Evolutionary conservation across 1,140 invertebrate genomes (phyloP).

Genomic region (Drosophila kanapiae): DNA sequence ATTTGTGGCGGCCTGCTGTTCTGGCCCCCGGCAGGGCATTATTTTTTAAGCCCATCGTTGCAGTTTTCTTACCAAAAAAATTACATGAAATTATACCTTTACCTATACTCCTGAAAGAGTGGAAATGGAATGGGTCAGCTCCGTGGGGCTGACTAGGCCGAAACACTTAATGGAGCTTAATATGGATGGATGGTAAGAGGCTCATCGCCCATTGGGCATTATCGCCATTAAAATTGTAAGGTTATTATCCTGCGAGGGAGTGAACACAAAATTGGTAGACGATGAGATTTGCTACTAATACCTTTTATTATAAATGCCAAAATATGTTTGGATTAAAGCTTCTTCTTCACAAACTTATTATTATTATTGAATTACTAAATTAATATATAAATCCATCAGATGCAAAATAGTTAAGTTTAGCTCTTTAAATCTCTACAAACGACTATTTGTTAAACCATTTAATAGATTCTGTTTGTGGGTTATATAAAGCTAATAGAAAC

Average conservation of each 20-base stretch:
- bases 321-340: not conserved
- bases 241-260: too few relatives aligned
- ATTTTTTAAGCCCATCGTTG: conserved; percentile 31
- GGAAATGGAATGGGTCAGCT: conserved; percentile 49
- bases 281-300: not conserved
- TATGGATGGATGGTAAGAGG: conserved; percentile 6
- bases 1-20: conserved; percentile 50
- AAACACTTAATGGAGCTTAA: conserved; percentile 27
- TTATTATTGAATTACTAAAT: not conserved
- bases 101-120: conserved; percentile 42
- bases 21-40: conserved; percentile 15
- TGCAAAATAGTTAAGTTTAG: not conserved
- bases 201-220: conserved; percentile 13
- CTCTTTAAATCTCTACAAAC: not conserved
- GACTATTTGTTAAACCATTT: not conserved
- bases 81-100: not conserved
- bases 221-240: not conserved
- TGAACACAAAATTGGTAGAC: not conserved
- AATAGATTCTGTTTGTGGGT: not conserved
- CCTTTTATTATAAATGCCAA: not conserved
- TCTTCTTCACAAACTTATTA: too few relatives aligned
- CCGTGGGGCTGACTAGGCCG: conserved; percentile 37
- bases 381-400: not conserved
- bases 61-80: conserved; percentile 45
- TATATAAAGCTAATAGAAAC: not conserved